Percentiles rank a stretch among this genome's conserved stretches.
Conservation (phyloP, 2,113 vertebrate species). For the Tetrax tetrax region DNA sequence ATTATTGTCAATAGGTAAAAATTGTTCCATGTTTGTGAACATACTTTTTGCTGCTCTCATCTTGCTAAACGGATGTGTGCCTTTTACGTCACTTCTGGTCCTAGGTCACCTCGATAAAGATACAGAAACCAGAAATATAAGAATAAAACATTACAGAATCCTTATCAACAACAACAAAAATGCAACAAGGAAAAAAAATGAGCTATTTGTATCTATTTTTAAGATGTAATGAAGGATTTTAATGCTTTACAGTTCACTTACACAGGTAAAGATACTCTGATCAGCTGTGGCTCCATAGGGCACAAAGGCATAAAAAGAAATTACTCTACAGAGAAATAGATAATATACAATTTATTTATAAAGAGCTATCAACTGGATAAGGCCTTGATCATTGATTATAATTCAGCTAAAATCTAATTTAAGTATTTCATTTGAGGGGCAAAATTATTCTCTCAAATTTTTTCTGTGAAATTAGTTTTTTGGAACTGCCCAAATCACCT, state of each 20-base stretch:
- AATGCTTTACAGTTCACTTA: background rate
- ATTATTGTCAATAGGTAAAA: background rate
- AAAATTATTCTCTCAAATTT: background rate
- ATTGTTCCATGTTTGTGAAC: background rate
- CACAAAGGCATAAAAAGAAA: slow-evolving; percentile 18
- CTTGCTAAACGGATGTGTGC: background rate
- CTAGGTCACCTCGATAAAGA: background rate
- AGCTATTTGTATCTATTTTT: background rate
- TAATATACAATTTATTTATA: background rate
- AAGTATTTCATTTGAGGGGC: background rate
- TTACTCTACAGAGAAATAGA: background rate
- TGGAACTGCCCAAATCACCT: background rate
- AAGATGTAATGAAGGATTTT: background rate
- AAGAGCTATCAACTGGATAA: background rate
- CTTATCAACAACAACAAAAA: background rate
- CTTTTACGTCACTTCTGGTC: background rate
- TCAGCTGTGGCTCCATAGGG: background rate
- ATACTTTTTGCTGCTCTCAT: background rate
- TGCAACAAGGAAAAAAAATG: accelerated
- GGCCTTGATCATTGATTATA: background rate
- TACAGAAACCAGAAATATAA: background rate
- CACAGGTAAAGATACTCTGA: slow-evolving; percentile 7
- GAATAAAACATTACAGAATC: background rate
- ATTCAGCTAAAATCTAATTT: slow-evolving; percentile 21
- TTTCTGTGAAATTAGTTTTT: background rate